Base-by-base conservation (phyloP, 1,140 invertebrate species). In the Platyscapa corneri region DNA sequence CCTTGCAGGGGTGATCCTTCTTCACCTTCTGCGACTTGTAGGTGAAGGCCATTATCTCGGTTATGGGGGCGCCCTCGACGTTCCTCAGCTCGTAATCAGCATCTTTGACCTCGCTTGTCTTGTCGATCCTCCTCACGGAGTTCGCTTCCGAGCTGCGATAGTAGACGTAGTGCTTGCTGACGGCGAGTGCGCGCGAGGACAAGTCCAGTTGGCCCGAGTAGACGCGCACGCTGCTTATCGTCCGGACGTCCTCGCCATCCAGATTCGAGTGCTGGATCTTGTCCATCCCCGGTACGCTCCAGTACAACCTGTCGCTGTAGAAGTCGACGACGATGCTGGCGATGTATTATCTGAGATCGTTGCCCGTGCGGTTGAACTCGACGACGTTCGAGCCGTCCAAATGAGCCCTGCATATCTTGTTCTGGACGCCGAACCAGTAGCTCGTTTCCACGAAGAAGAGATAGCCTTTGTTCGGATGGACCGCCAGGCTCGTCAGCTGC, bases 1-100 rank as follows among this genome's bases (percentile, higher is more conserved):
- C 81, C 46, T 70, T 77, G 49, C 85, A 86, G 39, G 85, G 84
- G 49, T 32, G 84, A 82, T 86, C 86, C 86, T 87, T 88, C 75
- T 86, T 76, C 74, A 72, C 60, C 78, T 70, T 77, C 56, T 85
- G 85, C 39, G 80, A 80, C 56, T 82, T 81, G 81, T 76, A 74
- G 6, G 84, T 70, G 18, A 67, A 49, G 14, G 60, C 74, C 32
- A 83, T 20, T 18, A 86, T 86, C 53, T 86, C 85, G 7, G 81
- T 86, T 30, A 86, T 80, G 27, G 81, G 81, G 5, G 85, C 85
- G 1, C 5, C 34, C 30, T 86, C 81, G 12, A 16, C 23, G n/a
- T 83, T 86, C 14, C 64, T 34, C 37, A 86, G 27, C 39, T 83
- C 85, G 67, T 46, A 86, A 18, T 83, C 76, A 12, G 64, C 30